Evolutionary conservation across 2,888 invertebrate genomes (phyloP).

Genomic region (Timema podura): DNA sequence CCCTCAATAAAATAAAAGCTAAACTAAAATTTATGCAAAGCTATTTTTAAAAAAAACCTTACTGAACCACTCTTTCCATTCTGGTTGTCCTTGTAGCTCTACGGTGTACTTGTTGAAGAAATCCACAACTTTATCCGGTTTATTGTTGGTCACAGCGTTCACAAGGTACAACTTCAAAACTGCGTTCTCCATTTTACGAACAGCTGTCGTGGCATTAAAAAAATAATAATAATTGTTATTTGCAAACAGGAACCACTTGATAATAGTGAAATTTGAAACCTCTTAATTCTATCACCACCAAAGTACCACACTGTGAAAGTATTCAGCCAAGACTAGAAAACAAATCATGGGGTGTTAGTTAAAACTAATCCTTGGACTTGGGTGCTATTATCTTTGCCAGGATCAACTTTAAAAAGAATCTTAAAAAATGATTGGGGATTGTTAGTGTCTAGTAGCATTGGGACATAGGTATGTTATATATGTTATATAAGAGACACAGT

Average conservation of each 20-base stretch:
- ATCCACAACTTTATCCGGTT: conserved; percentile 80
- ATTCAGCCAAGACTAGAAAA: background rate
- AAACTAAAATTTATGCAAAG: background rate
- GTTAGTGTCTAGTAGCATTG: too few relatives aligned
- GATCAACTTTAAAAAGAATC: too few relatives aligned
- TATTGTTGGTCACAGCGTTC: conserved; percentile 75
- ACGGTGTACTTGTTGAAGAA: conserved; percentile 84
- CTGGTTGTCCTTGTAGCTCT: conserved; percentile 81
- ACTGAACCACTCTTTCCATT: conserved; percentile 99
- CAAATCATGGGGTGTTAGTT: too few relatives aligned
- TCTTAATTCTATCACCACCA: background rate
- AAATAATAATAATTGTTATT: background rate
- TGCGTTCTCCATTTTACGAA: conserved; percentile 80
- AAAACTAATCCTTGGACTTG: too few relatives aligned
- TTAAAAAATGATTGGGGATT: too few relatives aligned
- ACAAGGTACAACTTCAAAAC: conserved; percentile 86
- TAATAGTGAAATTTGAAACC: background rate
- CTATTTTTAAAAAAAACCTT: conserved; percentile 44
- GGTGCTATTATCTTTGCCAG: too few relatives aligned
- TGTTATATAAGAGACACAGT: too few relatives aligned
- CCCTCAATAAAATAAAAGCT: background rate
- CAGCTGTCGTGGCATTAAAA: conserved; percentile 48
- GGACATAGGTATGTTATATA: too few relatives aligned
- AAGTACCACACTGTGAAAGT: background rate
- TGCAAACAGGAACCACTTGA: background rate